Conservation (phyloP, 2,888 invertebrate species). For the Tipula lateralis region DNA sequence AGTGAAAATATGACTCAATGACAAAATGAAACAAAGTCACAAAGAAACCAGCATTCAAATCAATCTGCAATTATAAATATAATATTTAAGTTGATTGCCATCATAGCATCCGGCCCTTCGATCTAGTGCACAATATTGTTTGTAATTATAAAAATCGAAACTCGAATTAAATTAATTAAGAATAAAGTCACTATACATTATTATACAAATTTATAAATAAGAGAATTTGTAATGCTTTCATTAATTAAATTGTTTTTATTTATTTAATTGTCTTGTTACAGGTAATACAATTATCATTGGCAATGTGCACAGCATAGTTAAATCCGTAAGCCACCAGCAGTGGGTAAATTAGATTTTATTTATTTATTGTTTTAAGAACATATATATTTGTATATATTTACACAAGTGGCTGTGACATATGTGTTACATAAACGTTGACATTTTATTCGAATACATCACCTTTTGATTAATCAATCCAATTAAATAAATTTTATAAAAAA, state of each 20-base stretch:
- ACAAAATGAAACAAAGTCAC: no score
- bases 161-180: no score
- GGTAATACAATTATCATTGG: background rate
- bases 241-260: conserved; percentile 3
- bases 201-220: background rate
- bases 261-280: background rate
- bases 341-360: background rate
- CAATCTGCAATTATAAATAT: no score
- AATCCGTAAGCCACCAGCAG: background rate
- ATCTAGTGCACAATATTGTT: no score
- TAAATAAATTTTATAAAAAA: background rate
- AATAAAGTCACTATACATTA: no score
- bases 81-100: no score
- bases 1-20: no score
- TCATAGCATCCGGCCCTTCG: no score
- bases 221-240: background rate
- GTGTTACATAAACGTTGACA: no score
- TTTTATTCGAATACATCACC: background rate
- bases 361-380: background rate
- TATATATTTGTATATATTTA: no score
- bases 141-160: no score
- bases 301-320: background rate
- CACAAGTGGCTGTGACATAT: background rate
- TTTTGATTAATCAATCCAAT: background rate
- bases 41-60: no score